Evolutionary conservation across 1,140 invertebrate species (phyloP).

Genomic region (Galleria mellonella): DNA sequence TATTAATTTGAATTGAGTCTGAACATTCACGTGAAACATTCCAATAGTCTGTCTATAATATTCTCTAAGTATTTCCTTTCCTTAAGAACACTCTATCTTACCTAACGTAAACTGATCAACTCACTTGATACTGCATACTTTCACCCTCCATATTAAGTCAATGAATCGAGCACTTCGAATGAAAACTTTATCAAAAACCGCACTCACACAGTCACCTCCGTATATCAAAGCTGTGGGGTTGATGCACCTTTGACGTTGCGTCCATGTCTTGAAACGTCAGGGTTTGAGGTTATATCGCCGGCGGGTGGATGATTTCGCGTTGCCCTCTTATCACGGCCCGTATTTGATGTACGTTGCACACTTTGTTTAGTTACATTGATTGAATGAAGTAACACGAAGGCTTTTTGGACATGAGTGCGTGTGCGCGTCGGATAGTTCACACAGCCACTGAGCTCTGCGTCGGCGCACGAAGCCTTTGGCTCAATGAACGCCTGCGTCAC

Average conservation of each 20-base stretch:
- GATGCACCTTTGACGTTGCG: constrained; percentile 39
- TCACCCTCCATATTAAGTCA: constrained; percentile 34
- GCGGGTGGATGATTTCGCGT: constrained; percentile 6
- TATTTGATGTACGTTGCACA: constrained; percentile 8
- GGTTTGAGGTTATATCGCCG: constrained; percentile 41
- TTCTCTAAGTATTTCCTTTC: no score
- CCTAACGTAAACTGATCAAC: constrained; percentile 26
- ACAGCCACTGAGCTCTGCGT: constrained; percentile 55
- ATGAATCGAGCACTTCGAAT: constrained; percentile 36
- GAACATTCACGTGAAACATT: no score
- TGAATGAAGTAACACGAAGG: neutral
- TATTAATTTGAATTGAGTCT: no score
- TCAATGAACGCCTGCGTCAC: constrained; percentile 61
- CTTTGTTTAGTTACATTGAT: no score
- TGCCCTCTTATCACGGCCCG: constrained; percentile 6
- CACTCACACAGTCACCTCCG: constrained; percentile 51
- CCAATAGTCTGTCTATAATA: no score
- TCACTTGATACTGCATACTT: constrained; percentile 32
- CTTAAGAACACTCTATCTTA: constrained; percentile 6
- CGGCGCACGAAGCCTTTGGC: constrained; percentile 43
- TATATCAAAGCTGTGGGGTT: constrained; percentile 40
- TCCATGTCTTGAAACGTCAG: constrained; percentile 33
- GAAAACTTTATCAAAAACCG: constrained; percentile 40
- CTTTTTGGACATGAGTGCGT: constrained; percentile 54
- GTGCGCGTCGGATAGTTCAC: constrained; percentile 65